phyloP scores from a whole-genome alignment of 2,888 invertebrate genomes.

The Geophilus truncorum region DNA sequence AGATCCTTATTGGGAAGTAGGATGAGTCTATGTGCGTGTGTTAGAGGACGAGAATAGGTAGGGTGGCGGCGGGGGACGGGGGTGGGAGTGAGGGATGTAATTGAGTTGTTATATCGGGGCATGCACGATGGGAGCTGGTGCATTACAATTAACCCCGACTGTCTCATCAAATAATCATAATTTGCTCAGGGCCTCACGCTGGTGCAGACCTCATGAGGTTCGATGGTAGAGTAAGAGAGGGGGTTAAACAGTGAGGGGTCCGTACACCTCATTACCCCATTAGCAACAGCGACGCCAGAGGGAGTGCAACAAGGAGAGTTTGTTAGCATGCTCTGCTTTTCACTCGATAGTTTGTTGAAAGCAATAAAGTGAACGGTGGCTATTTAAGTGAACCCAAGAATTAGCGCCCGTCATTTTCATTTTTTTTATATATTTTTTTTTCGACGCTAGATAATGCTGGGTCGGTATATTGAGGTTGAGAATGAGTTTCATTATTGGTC shows the following conservation, averaged over 20 bases:
- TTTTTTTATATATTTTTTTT: not conserved
- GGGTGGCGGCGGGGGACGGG: not conserved
- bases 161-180: slow-evolving; percentile 32
- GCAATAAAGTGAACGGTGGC: not conserved
- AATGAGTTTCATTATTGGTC: not conserved
- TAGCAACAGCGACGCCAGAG: slow-evolving; percentile 11
- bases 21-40: slow-evolving; percentile 8
- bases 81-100: not conserved
- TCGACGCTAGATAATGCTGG: not conserved
- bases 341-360: not conserved
- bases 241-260: slow-evolving; percentile 30
- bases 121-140: not conserved
- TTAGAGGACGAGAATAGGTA: not conserved
- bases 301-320: not conserved
- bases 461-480: not conserved
- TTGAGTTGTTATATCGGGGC: not conserved
- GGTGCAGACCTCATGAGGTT: not conserved
- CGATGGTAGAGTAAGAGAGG: not conserved
- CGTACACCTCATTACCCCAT: slow-evolving; percentile 31
- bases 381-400: not conserved
- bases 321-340: not conserved
- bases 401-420: not conserved
- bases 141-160: slow-evolving; percentile 14
- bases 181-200: slow-evolving; percentile 14
- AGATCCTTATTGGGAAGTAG: not conserved